Percentiles rank a stretch among this genome's conserved stretches.
These are phyloP conservation scores for Dicyrtoma fusca DNA, from an alignment of 2,888 invertebrate species.

Conservation along the genomic window DNA sequence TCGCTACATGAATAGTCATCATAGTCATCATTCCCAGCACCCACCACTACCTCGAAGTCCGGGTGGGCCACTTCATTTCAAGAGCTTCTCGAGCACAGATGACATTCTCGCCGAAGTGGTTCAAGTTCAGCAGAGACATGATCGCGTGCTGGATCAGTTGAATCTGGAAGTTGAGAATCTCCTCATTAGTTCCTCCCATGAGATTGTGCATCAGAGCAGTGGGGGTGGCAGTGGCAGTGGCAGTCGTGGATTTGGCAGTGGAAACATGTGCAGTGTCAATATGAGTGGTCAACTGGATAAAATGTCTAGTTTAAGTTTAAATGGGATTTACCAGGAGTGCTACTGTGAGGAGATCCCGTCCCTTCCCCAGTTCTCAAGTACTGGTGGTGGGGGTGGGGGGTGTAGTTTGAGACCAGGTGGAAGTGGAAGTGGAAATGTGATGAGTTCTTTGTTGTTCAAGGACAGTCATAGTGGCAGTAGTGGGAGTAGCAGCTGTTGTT, in stretches of 20 bases:
- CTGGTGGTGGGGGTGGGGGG: not conserved
- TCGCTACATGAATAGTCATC: constrained; percentile 50
- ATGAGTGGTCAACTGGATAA: constrained; percentile 36
- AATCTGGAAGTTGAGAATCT: constrained; percentile 56
- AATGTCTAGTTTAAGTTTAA: constrained; percentile 38
- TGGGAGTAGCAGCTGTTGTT: constrained; percentile 24
- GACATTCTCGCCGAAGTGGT: constrained; percentile 55
- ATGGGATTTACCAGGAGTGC: constrained; percentile 37
- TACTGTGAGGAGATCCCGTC: constrained; percentile 33
- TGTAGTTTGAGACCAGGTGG: constrained; percentile 9
- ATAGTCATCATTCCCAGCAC: no score
- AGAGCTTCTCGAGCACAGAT: constrained; percentile 55
- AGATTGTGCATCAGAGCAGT: constrained; percentile 33
- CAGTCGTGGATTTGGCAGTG: no score
- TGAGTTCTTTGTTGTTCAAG: constrained; percentile 19
- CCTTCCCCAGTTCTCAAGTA: not conserved
- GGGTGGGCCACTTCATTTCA: constrained; percentile 47
- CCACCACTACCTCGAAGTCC: not conserved
- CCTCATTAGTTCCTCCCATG: constrained; percentile 47
- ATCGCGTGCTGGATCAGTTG: constrained; percentile 54
- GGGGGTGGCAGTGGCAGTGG: not conserved
- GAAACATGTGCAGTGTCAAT: constrained; percentile 7
- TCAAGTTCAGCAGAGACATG: constrained; percentile 54
- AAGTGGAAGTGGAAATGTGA: not conserved
- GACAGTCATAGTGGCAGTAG: not conserved